Evolutionary conservation across 2,113 vertebrate genomes (phyloP), one percentile per base, ranked within the genome.

Genomic region (Vanacampus margaritifer): DNA sequence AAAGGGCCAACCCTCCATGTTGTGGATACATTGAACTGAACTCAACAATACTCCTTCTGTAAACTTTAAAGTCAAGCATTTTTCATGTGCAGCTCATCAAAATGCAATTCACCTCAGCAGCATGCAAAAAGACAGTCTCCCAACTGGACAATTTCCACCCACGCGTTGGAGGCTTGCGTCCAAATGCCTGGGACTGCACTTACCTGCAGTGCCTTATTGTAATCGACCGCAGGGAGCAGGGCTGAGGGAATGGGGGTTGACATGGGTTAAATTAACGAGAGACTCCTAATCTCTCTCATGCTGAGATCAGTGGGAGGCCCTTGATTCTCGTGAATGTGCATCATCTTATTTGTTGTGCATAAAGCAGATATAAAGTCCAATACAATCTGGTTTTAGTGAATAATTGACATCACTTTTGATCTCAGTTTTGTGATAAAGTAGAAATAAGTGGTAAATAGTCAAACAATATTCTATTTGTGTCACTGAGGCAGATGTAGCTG

Each of bases 141-240:
- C 63, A 28, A n/a, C 32, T 67, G 43, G 57, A 80, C 66, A 32
- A 36, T 70, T 56, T 64, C 64, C 51, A 56, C 53, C 53, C 72
- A 72, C 78, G 78, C 71, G 79, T 61, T 37, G 56, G 64, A 71
- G 61, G 23, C 35, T 62, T 75, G 77, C 58, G 56, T 71, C 58
- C 67, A 75, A 78, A 76, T 81, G 74, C 39, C 69, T 69, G 68
- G 71, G 73, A 65, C 62, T 82, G 60, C 65, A 68, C 50, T 84
- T 81, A 79, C 67, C 79, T 80, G 77, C 68, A 73, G 79, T 72
- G 73, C 54, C 64, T 69, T 79, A 65, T 79, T 75, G 70, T 73
- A 86, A 73, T 70, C 72, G 64, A 61, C 71, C 76, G 71, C 73
- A 84, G 64, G 37, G 62, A 71, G 64, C 53, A 75, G 45, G 60